phyloP scores from a whole-genome alignment of 1,140 invertebrate species.

The Bombus fervidus region DNA sequence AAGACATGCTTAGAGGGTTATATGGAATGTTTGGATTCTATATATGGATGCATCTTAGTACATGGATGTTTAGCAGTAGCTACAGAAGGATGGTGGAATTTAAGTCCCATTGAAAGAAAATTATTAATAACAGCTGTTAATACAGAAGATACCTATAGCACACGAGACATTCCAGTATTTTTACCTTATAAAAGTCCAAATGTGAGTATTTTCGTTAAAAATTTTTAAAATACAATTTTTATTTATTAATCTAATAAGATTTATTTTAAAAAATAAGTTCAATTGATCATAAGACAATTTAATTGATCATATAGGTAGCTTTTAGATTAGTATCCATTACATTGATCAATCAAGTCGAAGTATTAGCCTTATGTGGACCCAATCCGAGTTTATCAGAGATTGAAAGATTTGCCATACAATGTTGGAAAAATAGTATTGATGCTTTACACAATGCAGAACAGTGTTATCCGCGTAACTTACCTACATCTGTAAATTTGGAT shows the following conservation, averaged over 20 bases:
- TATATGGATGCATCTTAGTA: slow-evolving; percentile 90
- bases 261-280: background rate
- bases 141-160: slow-evolving; percentile 85
- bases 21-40: slow-evolving; percentile 88
- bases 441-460: slow-evolving; percentile 85
- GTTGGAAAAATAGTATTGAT: slow-evolving; percentile 88
- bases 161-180: slow-evolving; percentile 91
- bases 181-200: slow-evolving; percentile 92
- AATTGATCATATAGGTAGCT: slow-evolving; percentile 85
- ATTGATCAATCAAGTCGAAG: slow-evolving; percentile 88
- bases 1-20: slow-evolving; percentile 90
- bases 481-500: slow-evolving; percentile 84
- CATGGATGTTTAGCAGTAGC: slow-evolving; percentile 89
- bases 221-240: background rate
- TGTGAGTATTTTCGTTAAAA: slow-evolving; percentile 80
- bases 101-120: slow-evolving; percentile 89
- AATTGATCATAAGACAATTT: slow-evolving; percentile 37
- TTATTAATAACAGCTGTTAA: slow-evolving; percentile 87
- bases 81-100: slow-evolving; percentile 90
- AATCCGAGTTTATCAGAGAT: slow-evolving; percentile 88
- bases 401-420: slow-evolving; percentile 87
- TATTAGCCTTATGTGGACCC: slow-evolving; percentile 90
- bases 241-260: background rate
- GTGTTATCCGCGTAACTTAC: slow-evolving; percentile 86
- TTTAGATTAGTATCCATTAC: slow-evolving; percentile 90